Conservation (phyloP, 2,797 vertebrate species). For the Garrulus glandarius region DNA sequence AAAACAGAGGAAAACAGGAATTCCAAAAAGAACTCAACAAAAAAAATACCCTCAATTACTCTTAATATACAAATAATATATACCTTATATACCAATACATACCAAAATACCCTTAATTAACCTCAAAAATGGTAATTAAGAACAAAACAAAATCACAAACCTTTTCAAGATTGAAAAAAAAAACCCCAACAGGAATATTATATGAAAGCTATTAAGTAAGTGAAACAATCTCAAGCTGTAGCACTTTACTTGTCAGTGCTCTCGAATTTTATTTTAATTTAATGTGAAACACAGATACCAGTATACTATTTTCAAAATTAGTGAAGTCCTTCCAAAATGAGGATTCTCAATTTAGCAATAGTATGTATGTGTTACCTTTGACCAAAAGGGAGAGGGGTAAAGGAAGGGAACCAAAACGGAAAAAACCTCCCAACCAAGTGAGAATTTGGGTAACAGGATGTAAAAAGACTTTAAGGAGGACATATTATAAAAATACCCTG, state of each 20-base stretch:
- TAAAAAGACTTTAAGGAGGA: not conserved
- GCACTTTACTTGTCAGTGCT: not conserved
- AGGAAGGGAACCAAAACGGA: not conserved
- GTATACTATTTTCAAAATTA: not conserved
- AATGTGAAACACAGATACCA: not conserved
- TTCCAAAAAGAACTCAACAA: not conserved
- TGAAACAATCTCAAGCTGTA: not conserved
- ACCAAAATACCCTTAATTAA: too few species aligned
- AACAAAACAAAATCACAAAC: not conserved
- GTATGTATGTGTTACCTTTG: not conserved
- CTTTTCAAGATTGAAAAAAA: not conserved
- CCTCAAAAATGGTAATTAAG: not conserved
- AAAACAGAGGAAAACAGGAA: not conserved
- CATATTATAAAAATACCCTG: not conserved
- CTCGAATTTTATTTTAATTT: not conserved
- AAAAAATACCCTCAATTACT: too few species aligned
- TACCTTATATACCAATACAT: too few species aligned
- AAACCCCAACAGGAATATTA: not conserved
- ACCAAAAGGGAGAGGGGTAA: not conserved
- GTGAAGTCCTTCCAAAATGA: not conserved
- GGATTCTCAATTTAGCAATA: not conserved
- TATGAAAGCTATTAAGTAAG: not conserved
- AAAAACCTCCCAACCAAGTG: rapidly evolving
- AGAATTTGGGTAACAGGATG: not conserved
- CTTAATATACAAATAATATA: too few species aligned